phyloP scores from a whole-genome alignment of 2,113 vertebrate genomes.

The Indicator maculatus region DNA sequence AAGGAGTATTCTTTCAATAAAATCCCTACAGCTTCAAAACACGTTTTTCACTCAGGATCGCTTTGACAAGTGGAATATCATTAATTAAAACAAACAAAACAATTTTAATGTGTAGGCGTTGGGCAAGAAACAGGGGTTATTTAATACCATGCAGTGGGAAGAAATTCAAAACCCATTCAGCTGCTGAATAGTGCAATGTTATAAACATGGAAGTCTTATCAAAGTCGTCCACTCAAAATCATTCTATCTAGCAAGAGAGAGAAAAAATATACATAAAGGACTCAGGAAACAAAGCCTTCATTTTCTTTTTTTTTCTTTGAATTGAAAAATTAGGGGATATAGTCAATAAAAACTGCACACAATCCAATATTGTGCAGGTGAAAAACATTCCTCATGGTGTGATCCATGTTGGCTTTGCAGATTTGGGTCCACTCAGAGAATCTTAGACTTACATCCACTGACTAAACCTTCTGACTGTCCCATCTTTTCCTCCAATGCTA shows the following conservation, averaged over 20 bases:
- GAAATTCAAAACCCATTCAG: conserved; percentile 72
- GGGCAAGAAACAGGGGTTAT: conserved; percentile 72
- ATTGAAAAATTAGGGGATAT: not conserved
- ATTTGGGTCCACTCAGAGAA: not conserved
- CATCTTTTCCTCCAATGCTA: not conserved
- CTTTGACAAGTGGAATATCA: conserved; percentile 63
- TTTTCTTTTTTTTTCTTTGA: not conserved
- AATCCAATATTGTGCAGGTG: not conserved
- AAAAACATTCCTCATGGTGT: not conserved
- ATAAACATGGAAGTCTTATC: conserved; percentile 59
- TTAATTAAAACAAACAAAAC: conserved; percentile 53
- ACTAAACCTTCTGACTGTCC: not conserved
- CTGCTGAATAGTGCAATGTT: conserved; percentile 49
- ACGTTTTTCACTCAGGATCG: conserved; percentile 26
- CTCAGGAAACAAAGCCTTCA: not conserved
- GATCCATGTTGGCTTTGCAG: not conserved
- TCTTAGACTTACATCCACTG: not conserved
- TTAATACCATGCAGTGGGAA: conserved; percentile 71
- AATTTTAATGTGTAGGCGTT: conserved; percentile 62
- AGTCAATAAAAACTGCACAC: not conserved
- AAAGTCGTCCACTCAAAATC: conserved; percentile 58
- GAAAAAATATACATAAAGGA: not conserved
- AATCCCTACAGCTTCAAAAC: conserved; percentile 7
- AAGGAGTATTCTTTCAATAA: conserved; percentile 22
- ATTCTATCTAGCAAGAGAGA: not conserved